Evolutionary conservation across 1,140 invertebrate species (phyloP), one percentile per base, ranked within the genome.

Genomic region (Saxidomus purpurata): DNA sequence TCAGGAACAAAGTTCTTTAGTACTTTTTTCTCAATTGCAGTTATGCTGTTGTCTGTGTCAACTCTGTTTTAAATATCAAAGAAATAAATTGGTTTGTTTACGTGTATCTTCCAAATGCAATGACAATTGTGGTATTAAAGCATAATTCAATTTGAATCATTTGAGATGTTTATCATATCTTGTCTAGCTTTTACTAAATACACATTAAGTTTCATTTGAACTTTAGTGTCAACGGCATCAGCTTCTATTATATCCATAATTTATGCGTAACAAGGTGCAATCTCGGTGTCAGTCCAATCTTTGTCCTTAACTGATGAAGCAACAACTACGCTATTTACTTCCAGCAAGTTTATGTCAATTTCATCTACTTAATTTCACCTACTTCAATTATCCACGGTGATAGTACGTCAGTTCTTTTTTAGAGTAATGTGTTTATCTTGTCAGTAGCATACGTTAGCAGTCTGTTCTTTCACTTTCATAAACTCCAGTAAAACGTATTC

Each of bases 101-200:
- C 4, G 43, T 8, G 4, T 43, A 8, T 43, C 43, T 8, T 43
- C 15, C 43, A 43, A 43, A 43, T 43, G 43, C 43, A 43, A 15
- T 43, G 43, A 43, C 43, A 43, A 43, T 43, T 43, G 15, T 15
- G 43, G 43, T 8, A 43, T 43, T 8, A 8, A 15, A 15, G 15
- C 43, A 43, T 43, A 43, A 43, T 59, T 59, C 25, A 59, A 9
- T 22, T 22, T 59, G 3, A 59, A 31, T 31, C 28, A 67, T 8
- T 36, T 71, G 11, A 71, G 67, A 38, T 38, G n/a, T 19, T 71
- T 71, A 71, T 71, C 67, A 9, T 71, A 71, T 71, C 67, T 71
- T 71, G 67, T 71, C 67, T 71, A 38, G 9, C 22, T 6, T 22
- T 38, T 38, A 19, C 15, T 38, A 1, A 19, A 71, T 71, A 15